Evolutionary conservation across 2,888 invertebrate genomes (phyloP).

Genomic region (Sphaeridia pumilis): DNA sequence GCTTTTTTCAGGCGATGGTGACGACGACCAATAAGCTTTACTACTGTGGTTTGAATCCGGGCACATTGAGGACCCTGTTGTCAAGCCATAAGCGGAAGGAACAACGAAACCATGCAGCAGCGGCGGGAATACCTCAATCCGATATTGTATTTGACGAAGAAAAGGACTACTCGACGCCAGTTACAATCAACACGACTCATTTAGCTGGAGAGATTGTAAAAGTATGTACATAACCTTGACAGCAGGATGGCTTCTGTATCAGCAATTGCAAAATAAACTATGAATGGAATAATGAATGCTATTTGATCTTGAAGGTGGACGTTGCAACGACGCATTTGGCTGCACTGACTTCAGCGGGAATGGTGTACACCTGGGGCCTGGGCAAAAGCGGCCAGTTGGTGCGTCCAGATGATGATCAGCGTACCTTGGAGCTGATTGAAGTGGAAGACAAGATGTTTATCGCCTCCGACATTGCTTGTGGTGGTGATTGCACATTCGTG

Average conservation of each 20-base stretch:
- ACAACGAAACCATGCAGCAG: conserved; percentile 15
- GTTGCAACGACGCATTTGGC: conserved; percentile 33
- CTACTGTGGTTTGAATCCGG: conserved; percentile 33
- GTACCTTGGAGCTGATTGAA: conserved; percentile 34
- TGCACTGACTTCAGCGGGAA: conserved; percentile 31
- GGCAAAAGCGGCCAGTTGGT: conserved; percentile 33
- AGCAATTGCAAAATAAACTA: not conserved
- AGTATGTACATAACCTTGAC: too few relatives aligned
- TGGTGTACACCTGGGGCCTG: conserved; percentile 34
- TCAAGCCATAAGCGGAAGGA: conserved; percentile 15
- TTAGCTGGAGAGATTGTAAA: conserved; percentile 53
- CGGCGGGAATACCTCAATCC: conserved; percentile 10
- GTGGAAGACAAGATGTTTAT: conserved; percentile 32
- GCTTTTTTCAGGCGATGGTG: conserved; percentile 30
- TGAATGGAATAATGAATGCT: not conserved
- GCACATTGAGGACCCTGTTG: conserved; percentile 27
- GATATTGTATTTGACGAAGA: conserved; percentile 28
- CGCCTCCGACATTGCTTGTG: conserved; percentile 30
- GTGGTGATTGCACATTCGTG: conserved; percentile 35
- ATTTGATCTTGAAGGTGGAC: conserved; percentile 18
- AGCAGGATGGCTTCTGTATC: not conserved
- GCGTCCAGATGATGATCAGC: conserved; percentile 32
- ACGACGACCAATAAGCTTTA: conserved; percentile 31
- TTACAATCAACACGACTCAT: conserved; percentile 50
- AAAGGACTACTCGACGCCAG: conserved; percentile 48